phyloP scores from a whole-genome alignment of 2,113 vertebrate species.

The Shinisaurus crocodilurus region DNA sequence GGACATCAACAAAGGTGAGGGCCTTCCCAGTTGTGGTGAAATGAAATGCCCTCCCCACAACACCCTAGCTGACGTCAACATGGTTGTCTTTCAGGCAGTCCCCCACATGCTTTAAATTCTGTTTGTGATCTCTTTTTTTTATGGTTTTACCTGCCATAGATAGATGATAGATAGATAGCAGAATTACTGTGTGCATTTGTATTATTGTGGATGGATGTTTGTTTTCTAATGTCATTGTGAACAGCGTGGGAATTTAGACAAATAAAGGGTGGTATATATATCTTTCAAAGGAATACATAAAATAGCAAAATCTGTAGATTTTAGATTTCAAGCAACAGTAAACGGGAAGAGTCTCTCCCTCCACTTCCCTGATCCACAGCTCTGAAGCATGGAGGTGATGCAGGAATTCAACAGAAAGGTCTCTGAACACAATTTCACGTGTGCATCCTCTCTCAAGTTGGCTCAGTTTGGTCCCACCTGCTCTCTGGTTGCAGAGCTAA shows the following conservation, averaged over 20 bases:
- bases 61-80: too few relatives aligned
- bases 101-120: too few relatives aligned
- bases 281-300: background rate
- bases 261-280: background rate
- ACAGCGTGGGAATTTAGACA: background rate
- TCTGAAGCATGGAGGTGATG: slow-evolving; percentile 62
- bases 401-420: slow-evolving; percentile 71
- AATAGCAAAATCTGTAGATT: background rate
- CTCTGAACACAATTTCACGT: slow-evolving; percentile 72
- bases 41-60: too few relatives aligned
- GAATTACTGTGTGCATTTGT: too few relatives aligned
- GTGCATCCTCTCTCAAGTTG: slow-evolving; percentile 54
- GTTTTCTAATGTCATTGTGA: background rate
- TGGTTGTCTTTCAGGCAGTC: too few relatives aligned
- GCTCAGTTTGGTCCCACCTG: background rate
- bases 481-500: background rate
- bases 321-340: background rate
- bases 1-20: too few relatives aligned
- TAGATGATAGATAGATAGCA: too few relatives aligned
- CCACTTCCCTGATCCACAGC: slow-evolving; percentile 39
- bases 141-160: too few relatives aligned
- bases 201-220: too few relatives aligned
- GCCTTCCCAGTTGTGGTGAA: too few relatives aligned
- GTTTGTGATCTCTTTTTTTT: too few relatives aligned
- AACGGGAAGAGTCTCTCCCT: slow-evolving; percentile 38